Evolutionary conservation across 2,888 invertebrate genomes (phyloP).

Genomic region (Brachyopa scutellaris): DNA sequence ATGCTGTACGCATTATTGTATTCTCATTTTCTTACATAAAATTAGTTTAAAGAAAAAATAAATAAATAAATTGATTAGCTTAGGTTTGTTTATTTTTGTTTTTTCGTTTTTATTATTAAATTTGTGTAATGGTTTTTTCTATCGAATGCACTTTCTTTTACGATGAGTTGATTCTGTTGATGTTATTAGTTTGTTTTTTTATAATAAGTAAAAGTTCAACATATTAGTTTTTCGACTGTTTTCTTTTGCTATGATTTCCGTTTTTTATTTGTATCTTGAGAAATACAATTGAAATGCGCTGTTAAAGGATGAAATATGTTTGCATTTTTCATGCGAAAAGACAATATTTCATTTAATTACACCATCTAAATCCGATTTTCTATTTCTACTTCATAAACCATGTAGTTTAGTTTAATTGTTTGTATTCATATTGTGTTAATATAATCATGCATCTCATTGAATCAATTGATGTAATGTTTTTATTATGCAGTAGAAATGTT

Average conservation of each 20-base stretch:
- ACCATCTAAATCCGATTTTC: slow-evolving; percentile 58
- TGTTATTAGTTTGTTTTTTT: slow-evolving; percentile 45
- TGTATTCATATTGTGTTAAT: slow-evolving; percentile 43
- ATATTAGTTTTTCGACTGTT: slow-evolving; percentile 36
- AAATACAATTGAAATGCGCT: slow-evolving; percentile 47
- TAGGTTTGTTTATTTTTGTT: slow-evolving; percentile 71
- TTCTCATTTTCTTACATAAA: slow-evolving; percentile 75
- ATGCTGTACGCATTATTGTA: slow-evolving; percentile 72
- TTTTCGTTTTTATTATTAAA: slow-evolving; percentile 66
- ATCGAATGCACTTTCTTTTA: slow-evolving; percentile 55
- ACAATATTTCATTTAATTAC: slow-evolving; percentile 33
- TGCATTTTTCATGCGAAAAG: slow-evolving; percentile 40
- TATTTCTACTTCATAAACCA: slow-evolving; percentile 60
- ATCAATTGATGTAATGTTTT: slow-evolving; percentile 25
- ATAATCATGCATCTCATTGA: slow-evolving; percentile 38
- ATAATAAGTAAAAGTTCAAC: slow-evolving; percentile 30
- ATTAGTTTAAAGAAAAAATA: slow-evolving; percentile 62
- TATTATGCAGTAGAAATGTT: slow-evolving; percentile 53
- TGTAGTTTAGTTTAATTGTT: slow-evolving; percentile 55
- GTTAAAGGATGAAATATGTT: slow-evolving; percentile 47
- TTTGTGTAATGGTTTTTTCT: slow-evolving; percentile 37
- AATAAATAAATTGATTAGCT: slow-evolving; percentile 70
- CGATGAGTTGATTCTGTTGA: slow-evolving; percentile 66
- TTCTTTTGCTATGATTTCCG: slow-evolving; percentile 41
- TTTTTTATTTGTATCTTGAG: slow-evolving; percentile 30